Percentiles rank a stretch among this genome's conserved stretches.
phyloP scores from a whole-genome alignment of 2,797 vertebrate species.

The Simalia tracyae region DNA sequence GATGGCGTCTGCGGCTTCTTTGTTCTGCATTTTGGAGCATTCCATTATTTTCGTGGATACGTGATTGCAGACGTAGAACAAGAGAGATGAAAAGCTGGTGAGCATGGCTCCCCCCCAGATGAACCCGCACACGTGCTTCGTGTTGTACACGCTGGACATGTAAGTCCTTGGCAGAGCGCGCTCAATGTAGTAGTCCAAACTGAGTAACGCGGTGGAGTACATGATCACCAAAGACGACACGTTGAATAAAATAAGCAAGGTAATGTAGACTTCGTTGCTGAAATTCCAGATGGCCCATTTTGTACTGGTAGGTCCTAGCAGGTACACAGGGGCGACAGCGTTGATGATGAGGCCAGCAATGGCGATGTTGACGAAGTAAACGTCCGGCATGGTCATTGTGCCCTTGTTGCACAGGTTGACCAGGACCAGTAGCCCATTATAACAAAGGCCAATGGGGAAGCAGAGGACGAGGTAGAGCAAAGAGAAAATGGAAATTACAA shows the following conservation, averaged over 20 bases:
- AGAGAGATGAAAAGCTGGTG: slow-evolving; percentile 94
- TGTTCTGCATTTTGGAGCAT: slow-evolving; percentile 96
- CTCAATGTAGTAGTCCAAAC: slow-evolving; percentile 96
- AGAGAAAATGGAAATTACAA: slow-evolving; percentile 87
- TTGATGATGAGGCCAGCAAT: slow-evolving; percentile 92
- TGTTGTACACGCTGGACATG: slow-evolving; percentile 98
- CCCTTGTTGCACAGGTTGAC: slow-evolving; percentile 94
- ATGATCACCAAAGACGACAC: slow-evolving; percentile 92
- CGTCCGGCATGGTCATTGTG: slow-evolving; percentile 97
- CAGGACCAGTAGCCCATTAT: slow-evolving; percentile 88
- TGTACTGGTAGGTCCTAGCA: slow-evolving; percentile 86
- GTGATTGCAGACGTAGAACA: slow-evolving; percentile 95
- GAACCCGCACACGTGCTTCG: slow-evolving; percentile 95
- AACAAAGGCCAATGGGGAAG: slow-evolving; percentile 90
- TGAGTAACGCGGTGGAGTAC: slow-evolving; percentile 95
- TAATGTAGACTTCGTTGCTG: slow-evolving; percentile 88
- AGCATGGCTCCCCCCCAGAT: slow-evolving; percentile 97
- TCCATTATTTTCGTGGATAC: slow-evolving; percentile 91
- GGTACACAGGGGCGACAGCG: slow-evolving; percentile 85
- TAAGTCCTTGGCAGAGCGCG: slow-evolving; percentile 92
- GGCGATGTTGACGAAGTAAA: slow-evolving; percentile 97
- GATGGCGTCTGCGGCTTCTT: slow-evolving; percentile 90
- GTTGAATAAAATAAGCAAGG: slow-evolving; percentile 93
- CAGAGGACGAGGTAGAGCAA: slow-evolving; percentile 92
- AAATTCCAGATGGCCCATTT: slow-evolving; percentile 90